Evolutionary conservation across 2,113 vertebrate genomes (phyloP), one percentile per base, ranked within the genome.

Genomic region (Varanus salvator): DNA sequence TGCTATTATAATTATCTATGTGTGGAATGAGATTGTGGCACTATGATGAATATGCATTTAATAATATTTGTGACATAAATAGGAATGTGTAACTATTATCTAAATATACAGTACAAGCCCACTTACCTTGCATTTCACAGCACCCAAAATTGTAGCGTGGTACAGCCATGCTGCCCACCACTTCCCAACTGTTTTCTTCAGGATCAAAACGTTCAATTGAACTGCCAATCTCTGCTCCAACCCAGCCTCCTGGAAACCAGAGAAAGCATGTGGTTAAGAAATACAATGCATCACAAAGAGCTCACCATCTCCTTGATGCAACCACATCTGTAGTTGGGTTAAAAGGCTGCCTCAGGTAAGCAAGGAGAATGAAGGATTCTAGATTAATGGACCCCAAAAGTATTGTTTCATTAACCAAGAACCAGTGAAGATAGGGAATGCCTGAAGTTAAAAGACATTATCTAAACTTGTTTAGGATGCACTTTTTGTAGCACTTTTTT

Each of bases 161-260:
- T 90, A 99, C 94, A 3, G 97, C 97, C 99, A 99, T 99, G 93
- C 88, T 98, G 91, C 98, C 99, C 25, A 99, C 98, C 29, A 98
- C 95, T 96, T 99, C 98, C 99, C 99, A 99, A 77, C 97, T 98
- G 90, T 99, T 99, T 93, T 99, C 98, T 92, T 98, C 98, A 1
- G 99, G 98, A 96, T 99, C 99, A 80, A 98, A 99, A 89, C 99
- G 97, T 95, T 99, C 99, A 97, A 99, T 98, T 57, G 98, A 98
- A 69, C 98, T 98, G 31, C 99, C 99, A n/a, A 99, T 99, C 96
- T 99, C 99, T 34, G 98, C 98, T 91, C 99, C 99, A 85, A 99
- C 92, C 99, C 98, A 99, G 17, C 99, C 99, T 85, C 99, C 99
- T 99, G 85, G 71, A 97, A 96, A 27, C 76, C 91, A 95, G 1